phyloP scores from a whole-genome alignment of 1,140 invertebrate species.

The Drosophila mauritiana region DNA sequence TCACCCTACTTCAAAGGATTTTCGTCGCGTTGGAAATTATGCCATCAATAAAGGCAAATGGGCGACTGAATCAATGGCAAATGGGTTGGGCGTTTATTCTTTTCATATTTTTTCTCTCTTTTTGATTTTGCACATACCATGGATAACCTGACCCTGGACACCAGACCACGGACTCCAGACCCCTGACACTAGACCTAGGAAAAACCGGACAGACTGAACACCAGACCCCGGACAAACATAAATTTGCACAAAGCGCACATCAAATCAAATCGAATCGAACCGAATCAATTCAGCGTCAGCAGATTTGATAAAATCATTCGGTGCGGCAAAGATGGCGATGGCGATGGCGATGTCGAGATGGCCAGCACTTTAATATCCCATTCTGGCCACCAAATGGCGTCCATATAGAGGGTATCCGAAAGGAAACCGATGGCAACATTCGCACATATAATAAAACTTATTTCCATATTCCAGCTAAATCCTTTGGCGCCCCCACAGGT shows the following conservation, averaged over 20 bases:
- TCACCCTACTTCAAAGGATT: conserved; percentile 19
- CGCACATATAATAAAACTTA: conserved; percentile 62
- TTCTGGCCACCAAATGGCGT: conserved; percentile 51
- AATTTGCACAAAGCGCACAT: conserved; percentile 78
- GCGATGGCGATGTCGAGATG: background rate
- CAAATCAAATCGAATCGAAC: conserved; percentile 62
- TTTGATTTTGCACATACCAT: conserved; percentile 50
- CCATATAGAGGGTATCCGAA: conserved; percentile 19
- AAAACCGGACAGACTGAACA: too few species aligned
- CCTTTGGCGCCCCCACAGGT: conserved; percentile 16
- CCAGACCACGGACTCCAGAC: too few species aligned
- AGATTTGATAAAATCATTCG: conserved; percentile 77
- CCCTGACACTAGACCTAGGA: too few species aligned
- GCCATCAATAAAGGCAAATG: conserved; percentile 49
- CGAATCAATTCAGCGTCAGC: conserved; percentile 76
- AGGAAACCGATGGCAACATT: conserved; percentile 44
- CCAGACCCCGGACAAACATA: conserved; percentile 17
- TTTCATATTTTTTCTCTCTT: conserved; percentile 17
- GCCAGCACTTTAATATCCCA: conserved; percentile 68
- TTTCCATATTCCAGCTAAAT: conserved; percentile 60
- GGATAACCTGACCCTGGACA: too few species aligned
- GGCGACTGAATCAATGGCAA: conserved; percentile 1
- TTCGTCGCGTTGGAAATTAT: conserved; percentile 58
- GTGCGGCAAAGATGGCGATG: conserved; percentile 9
- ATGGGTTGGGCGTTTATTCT: background rate